Evolutionary conservation across 1,140 invertebrate genomes (phyloP), one percentile per base, ranked within the genome.

Genomic region (Drosophila leontia): DNA sequence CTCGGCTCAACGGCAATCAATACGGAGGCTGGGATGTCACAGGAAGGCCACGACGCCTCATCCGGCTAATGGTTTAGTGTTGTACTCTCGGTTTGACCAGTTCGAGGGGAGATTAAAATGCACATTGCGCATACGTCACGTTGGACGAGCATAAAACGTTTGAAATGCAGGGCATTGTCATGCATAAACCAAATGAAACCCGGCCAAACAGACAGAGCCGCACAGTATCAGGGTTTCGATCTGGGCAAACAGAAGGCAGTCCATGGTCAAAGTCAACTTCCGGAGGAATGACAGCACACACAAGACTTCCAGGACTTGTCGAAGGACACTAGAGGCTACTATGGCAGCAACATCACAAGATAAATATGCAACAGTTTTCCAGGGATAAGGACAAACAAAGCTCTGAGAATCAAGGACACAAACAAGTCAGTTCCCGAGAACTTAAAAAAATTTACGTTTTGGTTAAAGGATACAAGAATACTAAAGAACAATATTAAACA

Each of bases 1-100:
- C 62, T 87, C 34, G 70, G 61, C 67, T 56, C 70, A 61, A 87
- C 62, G 59, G 59, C 78, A 88, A 83, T 83, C 83, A 80, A 87
- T 88, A 82, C 39, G 48, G 23, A 41, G 37, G n/a, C 51, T 35
- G 37, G 37, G 32, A 41, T 57, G 58, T 15, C 15, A 32, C 71
- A 53, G 55, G 55, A 67, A 32, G 60, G 17, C 45, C 48, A 60
- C 44, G 47, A 34, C n/a, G 19, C 44, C 39, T 82, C 69, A 82
- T 70, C 50, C 80, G 51, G 60, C 47, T 62, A 57, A 80, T 69
- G 72, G 68, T 51, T 65, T 56, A 70, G 68, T 62, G 50, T 17
- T 41, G 62, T 61, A 17, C 39, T 39, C 34, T 26, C 34, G 23
- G 34, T 57, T 57, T 37, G 58, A 34, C 23, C 61, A 34, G 19